Evolutionary conservation across 2,113 vertebrate genomes (phyloP).

Genomic region (rabbit (Oryctolagus cuniculus)): mOryCun1.1 NC_091432.1:71165001-71165500

Average conservation of each 20-base stretch:
- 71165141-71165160: not conserved
- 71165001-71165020: too few relatives aligned
- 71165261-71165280: not conserved
- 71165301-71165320: not conserved
- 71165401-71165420: not conserved
- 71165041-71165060: not conserved
- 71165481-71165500: not conserved
- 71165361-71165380: not conserved
- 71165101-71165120: not conserved
- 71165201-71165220: not conserved
- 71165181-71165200: not conserved
- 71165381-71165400: not conserved
- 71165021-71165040: not conserved
- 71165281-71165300: not conserved
- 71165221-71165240: not conserved
- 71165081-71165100: not conserved
- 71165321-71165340: not conserved
- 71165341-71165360: not conserved
- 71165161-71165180: not conserved
- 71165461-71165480: not conserved
- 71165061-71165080: not conserved
- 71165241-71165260: not conserved
- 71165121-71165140: not conserved
- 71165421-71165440: not conserved
- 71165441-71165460: not conserved